Conservation (phyloP, 37 sponge, comb jelly and placozoan species). For the Spongia lamella region DNA sequence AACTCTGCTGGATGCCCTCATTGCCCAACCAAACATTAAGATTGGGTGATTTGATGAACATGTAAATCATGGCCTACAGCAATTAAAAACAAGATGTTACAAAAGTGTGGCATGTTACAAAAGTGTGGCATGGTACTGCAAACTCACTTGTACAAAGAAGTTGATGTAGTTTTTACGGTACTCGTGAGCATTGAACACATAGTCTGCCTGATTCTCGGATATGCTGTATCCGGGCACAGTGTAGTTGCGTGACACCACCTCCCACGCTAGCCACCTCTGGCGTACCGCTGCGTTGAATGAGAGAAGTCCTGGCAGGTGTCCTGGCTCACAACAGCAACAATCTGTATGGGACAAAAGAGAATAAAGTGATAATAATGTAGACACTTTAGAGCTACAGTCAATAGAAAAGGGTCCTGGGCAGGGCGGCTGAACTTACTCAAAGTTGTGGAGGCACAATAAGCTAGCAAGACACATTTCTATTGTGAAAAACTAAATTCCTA, state of each 20-base stretch:
- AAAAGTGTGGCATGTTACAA: too few relatives aligned
- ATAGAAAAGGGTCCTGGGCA: too few relatives aligned
- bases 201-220: conserved; percentile 84
- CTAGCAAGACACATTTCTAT: too few relatives aligned
- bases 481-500: too few relatives aligned
- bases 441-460: too few relatives aligned
- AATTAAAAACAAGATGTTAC: not conserved
- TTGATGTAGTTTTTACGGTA: conserved; percentile 74
- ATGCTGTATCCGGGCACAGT: conserved; percentile 91
- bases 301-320: conserved; percentile 75
- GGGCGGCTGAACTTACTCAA: too few relatives aligned
- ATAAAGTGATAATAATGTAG: too few relatives aligned
- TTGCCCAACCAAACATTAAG: conserved; percentile 48
- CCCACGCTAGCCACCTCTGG: conserved; percentile 92
- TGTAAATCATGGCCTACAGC: conserved; percentile 65
- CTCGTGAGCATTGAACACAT: conserved; percentile 84
- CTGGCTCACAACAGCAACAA: conserved; percentile 74
- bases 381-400: too few relatives aligned
- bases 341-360: too few relatives aligned
- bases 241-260: conserved; percentile 88
- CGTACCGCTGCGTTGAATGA: conserved; percentile 80
- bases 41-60: conserved; percentile 39
- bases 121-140: not conserved
- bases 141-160: conserved; percentile 69
- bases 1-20: conserved; percentile 13